Conservation (phyloP, 1,140 invertebrate species). For the Spodoptera litura region DNA sequence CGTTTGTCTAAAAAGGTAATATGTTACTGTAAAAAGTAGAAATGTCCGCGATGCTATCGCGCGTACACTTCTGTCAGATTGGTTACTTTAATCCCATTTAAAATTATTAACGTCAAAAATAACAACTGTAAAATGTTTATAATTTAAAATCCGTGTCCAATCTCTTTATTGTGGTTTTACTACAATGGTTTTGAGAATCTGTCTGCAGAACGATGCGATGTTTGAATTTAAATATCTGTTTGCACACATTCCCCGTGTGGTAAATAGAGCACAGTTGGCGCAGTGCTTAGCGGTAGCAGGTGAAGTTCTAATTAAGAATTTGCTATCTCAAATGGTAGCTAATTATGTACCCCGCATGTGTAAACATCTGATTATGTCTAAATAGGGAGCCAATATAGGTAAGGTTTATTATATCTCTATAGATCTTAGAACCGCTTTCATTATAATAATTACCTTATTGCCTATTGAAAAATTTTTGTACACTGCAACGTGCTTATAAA, state of each 20-base stretch:
- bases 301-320: constrained; percentile 61
- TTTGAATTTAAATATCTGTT: constrained; percentile 1
- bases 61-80: constrained; percentile 71
- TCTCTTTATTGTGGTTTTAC: constrained; percentile 48
- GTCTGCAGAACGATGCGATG: neutral
- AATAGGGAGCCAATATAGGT: constrained; percentile 3
- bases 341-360: constrained; percentile 54
- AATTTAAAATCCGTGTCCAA: constrained; percentile 51
- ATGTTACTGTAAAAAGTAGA: constrained; percentile 66
- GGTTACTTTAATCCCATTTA: constrained; percentile 67
- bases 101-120: constrained; percentile 60
- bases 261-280: constrained; percentile 35
- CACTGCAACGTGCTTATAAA: no score
- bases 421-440: neutral
- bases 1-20: constrained; percentile 73
- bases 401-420: neutral
- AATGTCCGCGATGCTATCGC: constrained; percentile 69
- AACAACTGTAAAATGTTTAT: constrained; percentile 37
- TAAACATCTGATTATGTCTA: constrained; percentile 27
- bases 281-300: constrained; percentile 47
- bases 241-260: neutral
- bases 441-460: no score
- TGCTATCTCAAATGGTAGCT: constrained; percentile 53
- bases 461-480: no score
- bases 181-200: constrained; percentile 20